A percentile compares a stretch with the other conserved stretches of the same genome.
phyloP scores from a whole-genome alignment of 2,113 vertebrate species.

The Tupaia chinensis region DNA sequence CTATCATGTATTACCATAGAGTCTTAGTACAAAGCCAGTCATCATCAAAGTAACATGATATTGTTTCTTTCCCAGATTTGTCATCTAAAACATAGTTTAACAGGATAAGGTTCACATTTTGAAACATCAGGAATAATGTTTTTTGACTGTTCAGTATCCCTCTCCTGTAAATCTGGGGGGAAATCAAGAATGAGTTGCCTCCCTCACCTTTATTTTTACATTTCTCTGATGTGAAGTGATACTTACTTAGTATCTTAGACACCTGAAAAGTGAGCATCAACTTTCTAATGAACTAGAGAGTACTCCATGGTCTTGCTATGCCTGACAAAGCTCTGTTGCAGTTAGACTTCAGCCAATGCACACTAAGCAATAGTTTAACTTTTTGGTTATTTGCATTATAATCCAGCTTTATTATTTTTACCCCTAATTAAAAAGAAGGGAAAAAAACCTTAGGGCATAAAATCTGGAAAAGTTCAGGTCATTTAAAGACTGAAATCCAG shows the following conservation, averaged over 20 bases:
- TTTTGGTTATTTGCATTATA: constrained; percentile 38
- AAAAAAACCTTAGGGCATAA: constrained; percentile 54
- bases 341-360: constrained; percentile 26
- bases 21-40: neutral
- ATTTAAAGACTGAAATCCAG: constrained; percentile 73
- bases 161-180: neutral
- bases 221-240: neutral
- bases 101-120: neutral
- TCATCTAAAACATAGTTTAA: neutral
- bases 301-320: neutral
- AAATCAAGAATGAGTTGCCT: neutral
- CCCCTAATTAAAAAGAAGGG: constrained; percentile 57
- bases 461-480: constrained; percentile 74
- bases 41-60: neutral
- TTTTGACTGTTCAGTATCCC: neutral
- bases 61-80: constrained; percentile 4
- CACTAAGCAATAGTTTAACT: constrained; percentile 22
- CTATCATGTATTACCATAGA: neutral
- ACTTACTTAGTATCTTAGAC: neutral
- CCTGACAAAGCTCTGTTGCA: neutral
- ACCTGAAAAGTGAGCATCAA: neutral
- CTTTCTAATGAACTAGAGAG: neutral
- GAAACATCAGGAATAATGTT: constrained; percentile 1
- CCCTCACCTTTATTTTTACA: constrained; percentile 1
- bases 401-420: constrained; percentile 57